Evolutionary conservation across 2,797 vertebrate genomes (phyloP).

Genomic region (Melanogrammus aeglefinus): DNA sequence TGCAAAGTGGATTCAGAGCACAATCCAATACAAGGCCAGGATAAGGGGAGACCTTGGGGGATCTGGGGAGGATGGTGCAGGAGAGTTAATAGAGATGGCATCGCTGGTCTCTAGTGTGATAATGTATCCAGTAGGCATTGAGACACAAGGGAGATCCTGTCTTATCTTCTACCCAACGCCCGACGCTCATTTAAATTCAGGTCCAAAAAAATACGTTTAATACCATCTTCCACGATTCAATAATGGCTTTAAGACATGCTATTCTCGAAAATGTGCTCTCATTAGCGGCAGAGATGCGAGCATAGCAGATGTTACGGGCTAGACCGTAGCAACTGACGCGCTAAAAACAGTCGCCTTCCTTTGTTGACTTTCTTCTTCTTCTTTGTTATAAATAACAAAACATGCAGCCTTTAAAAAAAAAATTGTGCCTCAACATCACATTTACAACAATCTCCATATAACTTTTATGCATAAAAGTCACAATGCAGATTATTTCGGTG

Average conservation of each 20-base stretch:
- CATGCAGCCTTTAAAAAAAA: background rate
- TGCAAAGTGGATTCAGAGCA: background rate
- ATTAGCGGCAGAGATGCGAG: background rate
- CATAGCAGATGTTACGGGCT: background rate
- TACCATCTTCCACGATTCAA: background rate
- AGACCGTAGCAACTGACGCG: background rate
- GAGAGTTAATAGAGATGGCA: conserved; percentile 1
- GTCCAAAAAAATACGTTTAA: background rate
- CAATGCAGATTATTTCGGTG: background rate
- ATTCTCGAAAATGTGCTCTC: background rate
- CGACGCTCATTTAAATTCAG: background rate
- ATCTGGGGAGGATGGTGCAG: background rate
- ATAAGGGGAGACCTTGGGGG: background rate
- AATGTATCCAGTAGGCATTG: conserved; percentile 4
- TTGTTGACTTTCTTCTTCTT: background rate
- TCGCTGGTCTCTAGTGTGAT: background rate
- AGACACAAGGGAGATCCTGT: background rate
- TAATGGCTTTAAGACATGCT: background rate
- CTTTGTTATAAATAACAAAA: background rate
- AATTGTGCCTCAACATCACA: background rate
- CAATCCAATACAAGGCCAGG: background rate
- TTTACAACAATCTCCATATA: background rate
- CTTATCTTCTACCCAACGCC: background rate
- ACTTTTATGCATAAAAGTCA: background rate
- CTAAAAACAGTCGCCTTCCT: background rate